Base-by-base conservation (phyloP, 2,113 vertebrate species). In the Heterochromis multidens region DNA sequence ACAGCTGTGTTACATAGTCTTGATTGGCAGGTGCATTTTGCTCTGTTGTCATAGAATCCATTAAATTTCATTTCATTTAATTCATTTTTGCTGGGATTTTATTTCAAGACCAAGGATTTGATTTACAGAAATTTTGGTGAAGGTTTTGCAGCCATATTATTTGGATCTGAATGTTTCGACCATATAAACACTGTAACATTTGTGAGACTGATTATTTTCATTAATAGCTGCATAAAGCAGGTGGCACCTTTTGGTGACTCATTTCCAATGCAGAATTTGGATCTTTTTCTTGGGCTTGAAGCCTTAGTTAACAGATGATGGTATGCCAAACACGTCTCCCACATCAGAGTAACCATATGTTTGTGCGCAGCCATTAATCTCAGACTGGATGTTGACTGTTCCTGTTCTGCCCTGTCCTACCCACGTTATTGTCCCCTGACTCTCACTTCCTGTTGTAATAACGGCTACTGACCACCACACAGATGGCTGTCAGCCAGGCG, bases 291-390 rank as follows among this genome's bases (percentile, higher is more conserved):
- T 35, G 46, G 70, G 87, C 88, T 88, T 54, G 62, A 91, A 90
- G 87, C 88, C 87, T 76, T 77, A 43, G 84, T 93, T 91, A 91
- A 86, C 16, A 35, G 56, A 77, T 35, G 78, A 86, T 16, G 67
- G 65, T 92, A 93, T 93, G 92, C 94, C 89, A 86, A 91, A 90
- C 93, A 94, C 92, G 89, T 93, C 86, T 81, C 72, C 81, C 56
- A 61, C 87, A 90, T 93, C 93, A 93, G 90, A 89, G 89, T 86
- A 88, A 89, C 94, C 94, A 95, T 94, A 95, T 94, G 94, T 91
- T 93, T 91, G 85, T 74, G 82, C 49, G 14, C 88, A 82, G 89
- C 89, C 89, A 93, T 94, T 94, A 91, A 94, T 95, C 90, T 93
- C 81, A 62, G 76, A 79, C 89, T 91, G 83, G 63, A 87, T 93